Percentiles rank a stretch among this genome's conserved stretches.
These are phyloP conservation scores for Caenorhabditis briggsae DNA, from an alignment of 1,140 invertebrate genomes.

Conservation along the genomic window DNA sequence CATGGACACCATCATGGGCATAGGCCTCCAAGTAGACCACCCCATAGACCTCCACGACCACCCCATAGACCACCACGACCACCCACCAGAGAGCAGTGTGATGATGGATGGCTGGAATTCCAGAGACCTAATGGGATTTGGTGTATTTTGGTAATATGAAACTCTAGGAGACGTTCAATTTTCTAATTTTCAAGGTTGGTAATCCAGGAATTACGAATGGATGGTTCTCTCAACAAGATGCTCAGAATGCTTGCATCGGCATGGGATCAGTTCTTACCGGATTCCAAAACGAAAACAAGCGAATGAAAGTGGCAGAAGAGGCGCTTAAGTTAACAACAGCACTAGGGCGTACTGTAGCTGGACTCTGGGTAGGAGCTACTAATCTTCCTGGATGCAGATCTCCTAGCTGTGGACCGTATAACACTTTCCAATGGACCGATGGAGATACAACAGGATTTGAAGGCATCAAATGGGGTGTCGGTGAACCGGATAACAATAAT, in stretches of 20 bases:
- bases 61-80: neutral
- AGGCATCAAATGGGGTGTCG: neutral
- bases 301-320: neutral
- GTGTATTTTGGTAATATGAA: neutral
- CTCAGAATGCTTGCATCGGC: neutral
- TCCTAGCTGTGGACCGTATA: neutral
- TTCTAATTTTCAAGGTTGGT: neutral
- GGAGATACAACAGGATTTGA: neutral
- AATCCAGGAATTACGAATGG: neutral
- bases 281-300: neutral
- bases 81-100: neutral
- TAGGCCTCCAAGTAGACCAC: too few relatives aligned
- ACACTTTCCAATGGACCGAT: neutral
- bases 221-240: neutral
- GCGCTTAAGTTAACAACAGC: neutral
- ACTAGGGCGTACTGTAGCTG: too few relatives aligned
- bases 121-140: neutral
- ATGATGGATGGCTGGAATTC: neutral
- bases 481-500: neutral
- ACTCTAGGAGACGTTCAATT: neutral
- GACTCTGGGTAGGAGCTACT: neutral
- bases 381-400: neutral
- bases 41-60: neutral
- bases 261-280: neutral
- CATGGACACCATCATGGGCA: too few relatives aligned